These are phyloP conservation scores for Heliothis subflexa DNA, from an alignment of 1,140 invertebrate species.

Conservation along the genomic window DNA sequence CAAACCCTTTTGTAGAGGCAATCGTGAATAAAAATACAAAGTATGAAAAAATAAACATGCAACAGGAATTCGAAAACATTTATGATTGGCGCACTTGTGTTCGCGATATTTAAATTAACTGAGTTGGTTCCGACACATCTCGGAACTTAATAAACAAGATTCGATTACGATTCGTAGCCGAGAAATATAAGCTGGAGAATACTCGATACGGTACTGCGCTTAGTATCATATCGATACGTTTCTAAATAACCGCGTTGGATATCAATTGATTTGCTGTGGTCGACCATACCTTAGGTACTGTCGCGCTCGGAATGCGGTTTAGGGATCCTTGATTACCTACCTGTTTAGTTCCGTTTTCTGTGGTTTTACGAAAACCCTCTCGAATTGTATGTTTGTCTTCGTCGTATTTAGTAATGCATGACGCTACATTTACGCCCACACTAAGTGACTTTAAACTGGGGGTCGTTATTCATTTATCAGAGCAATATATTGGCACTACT, in stretches of 20 bases:
- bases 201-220: background rate
- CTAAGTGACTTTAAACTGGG: background rate
- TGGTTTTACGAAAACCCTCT: background rate
- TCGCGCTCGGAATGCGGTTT: background rate
- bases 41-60: background rate
- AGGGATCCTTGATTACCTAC: background rate
- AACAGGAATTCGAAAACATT: background rate
- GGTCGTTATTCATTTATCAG: constrained; percentile 5
- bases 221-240: background rate
- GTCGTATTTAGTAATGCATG: no score
- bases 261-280: constrained; percentile 14
- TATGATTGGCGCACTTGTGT: constrained; percentile 27
- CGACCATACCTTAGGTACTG: background rate
- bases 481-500: background rate
- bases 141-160: constrained; percentile 11
- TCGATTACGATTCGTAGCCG: constrained; percentile 12
- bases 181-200: background rate
- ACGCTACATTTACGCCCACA: background rate
- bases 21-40: no score
- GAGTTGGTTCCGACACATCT: constrained; percentile 14
- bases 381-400: no score
- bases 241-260: background rate
- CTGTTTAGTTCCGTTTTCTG: background rate
- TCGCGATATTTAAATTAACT: constrained; percentile 18
- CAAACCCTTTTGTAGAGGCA: no score